phyloP scores from a whole-genome alignment of 2,797 vertebrate species.

The Todus mexicanus region DNA sequence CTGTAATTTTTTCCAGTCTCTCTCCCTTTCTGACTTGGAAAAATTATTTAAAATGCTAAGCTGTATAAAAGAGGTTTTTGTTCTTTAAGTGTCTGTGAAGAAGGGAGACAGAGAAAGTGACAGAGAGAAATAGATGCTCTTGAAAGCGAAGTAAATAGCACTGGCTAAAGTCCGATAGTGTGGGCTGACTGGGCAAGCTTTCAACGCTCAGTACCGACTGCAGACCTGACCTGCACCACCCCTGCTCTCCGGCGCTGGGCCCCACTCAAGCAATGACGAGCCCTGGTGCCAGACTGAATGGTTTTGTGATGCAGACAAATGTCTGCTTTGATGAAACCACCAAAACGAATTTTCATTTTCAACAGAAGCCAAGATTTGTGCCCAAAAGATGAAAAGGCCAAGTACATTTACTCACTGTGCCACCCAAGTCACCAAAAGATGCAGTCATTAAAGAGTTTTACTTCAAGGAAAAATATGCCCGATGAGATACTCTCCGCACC shows the following conservation, averaged over 20 bases:
- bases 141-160: conserved; percentile 65
- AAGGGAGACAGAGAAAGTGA: conserved; percentile 11
- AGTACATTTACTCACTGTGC: background rate
- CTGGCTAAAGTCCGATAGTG: conserved; percentile 58
- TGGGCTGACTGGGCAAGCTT: conserved; percentile 60
- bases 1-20: conserved; percentile 52
- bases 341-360: conserved; percentile 26
- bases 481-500: background rate
- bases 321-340: conserved; percentile 46
- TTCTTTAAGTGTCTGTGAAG: conserved; percentile 50
- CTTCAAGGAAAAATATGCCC: background rate
- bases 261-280: conserved; percentile 44
- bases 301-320: conserved; percentile 49
- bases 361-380: conserved; percentile 8
- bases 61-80: conserved; percentile 53
- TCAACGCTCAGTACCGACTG: conserved; percentile 54
- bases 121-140: conserved; percentile 61
- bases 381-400: conserved; percentile 19
- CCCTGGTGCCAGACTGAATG: conserved; percentile 43
- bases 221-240: conserved; percentile 65
- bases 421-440: background rate
- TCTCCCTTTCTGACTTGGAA: conserved; percentile 38
- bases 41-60: conserved; percentile 54
- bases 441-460: background rate
- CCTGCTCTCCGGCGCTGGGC: conserved; percentile 56